Evolutionary conservation across 1,140 invertebrate species (phyloP).

Genomic region (Bombus difficillimus): DNA sequence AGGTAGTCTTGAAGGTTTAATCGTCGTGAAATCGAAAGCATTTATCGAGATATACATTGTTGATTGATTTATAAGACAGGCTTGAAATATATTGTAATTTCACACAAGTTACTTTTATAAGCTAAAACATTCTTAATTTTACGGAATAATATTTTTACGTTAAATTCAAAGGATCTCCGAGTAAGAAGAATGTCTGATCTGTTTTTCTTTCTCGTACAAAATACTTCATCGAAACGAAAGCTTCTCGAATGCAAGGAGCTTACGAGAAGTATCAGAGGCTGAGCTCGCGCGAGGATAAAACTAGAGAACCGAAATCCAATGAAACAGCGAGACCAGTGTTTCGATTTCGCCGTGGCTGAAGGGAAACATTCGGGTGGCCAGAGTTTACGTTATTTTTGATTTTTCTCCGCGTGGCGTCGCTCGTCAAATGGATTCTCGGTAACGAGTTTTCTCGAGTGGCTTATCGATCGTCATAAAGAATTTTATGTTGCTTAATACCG

Average conservation of each 20-base stretch:
- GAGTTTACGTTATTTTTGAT: neutral
- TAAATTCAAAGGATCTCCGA: neutral
- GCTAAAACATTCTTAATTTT: neutral
- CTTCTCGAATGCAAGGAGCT: neutral
- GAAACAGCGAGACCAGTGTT: neutral
- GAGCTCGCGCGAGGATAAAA: neutral
- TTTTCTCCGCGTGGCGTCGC: neutral
- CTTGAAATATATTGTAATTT: too few species aligned
- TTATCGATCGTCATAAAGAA: neutral
- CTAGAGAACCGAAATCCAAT: neutral
- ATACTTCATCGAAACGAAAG: neutral
- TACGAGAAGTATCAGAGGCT: neutral
- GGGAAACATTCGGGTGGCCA: too few species aligned
- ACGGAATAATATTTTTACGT: too few species aligned
- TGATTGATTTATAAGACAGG: neutral
- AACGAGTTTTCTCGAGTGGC: conserved; percentile 7
- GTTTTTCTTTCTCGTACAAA: neutral
- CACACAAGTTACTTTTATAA: neutral
- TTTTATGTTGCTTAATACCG: conserved; percentile 2
- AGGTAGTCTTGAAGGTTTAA: neutral
- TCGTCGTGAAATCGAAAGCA: neutral
- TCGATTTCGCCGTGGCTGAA: too few species aligned
- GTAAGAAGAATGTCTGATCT: neutral
- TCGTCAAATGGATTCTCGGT: neutral
- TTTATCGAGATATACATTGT: neutral